Percentiles rank a stretch among this genome's conserved stretches.
Evolutionary conservation across 1,140 invertebrate species (phyloP).

Genomic region (Apis dorsata): DNA sequence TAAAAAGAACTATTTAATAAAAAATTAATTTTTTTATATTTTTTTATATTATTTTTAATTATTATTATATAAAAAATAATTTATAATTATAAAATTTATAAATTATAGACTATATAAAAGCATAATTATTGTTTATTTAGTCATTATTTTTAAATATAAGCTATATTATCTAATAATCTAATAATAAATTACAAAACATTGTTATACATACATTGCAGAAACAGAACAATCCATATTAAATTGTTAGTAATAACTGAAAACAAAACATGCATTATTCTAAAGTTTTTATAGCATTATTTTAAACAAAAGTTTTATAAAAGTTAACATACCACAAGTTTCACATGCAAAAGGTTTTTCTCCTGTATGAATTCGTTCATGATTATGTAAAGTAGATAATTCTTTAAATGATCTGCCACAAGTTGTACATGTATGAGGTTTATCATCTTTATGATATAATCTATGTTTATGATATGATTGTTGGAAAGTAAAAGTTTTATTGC

Average conservation of each 20-base stretch:
- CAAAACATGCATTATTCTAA: constrained; percentile 54
- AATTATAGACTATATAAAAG: not conserved
- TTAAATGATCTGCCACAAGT: constrained; percentile 92
- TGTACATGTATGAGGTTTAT: constrained; percentile 89
- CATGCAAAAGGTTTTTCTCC: constrained; percentile 96
- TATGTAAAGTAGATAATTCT: constrained; percentile 93
- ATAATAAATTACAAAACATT: constrained; percentile 50
- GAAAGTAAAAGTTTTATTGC: constrained; percentile 93
- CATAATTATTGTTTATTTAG: constrained; percentile 8
- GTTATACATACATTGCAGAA: constrained; percentile 56
- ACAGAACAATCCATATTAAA: constrained; percentile 59
- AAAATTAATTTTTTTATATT: not conserved
- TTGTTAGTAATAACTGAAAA: constrained; percentile 67
- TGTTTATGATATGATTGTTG: constrained; percentile 96
- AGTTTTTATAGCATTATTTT: constrained; percentile 15
- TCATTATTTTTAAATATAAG: constrained; percentile 2
- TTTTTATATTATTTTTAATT: not conserved
- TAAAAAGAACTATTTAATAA: not conserved
- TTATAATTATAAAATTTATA: not conserved
- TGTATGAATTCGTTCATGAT: constrained; percentile 92
- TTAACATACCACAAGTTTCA: constrained; percentile 89
- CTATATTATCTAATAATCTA: not conserved
- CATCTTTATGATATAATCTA: constrained; percentile 90
- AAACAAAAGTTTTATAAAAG: constrained; percentile 9
- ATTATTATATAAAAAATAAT: not conserved